Evolutionary conservation across 2,888 invertebrate species (phyloP), one percentile per base, ranked within the genome.

Genomic region (Orchesellides sinensis): DNA sequence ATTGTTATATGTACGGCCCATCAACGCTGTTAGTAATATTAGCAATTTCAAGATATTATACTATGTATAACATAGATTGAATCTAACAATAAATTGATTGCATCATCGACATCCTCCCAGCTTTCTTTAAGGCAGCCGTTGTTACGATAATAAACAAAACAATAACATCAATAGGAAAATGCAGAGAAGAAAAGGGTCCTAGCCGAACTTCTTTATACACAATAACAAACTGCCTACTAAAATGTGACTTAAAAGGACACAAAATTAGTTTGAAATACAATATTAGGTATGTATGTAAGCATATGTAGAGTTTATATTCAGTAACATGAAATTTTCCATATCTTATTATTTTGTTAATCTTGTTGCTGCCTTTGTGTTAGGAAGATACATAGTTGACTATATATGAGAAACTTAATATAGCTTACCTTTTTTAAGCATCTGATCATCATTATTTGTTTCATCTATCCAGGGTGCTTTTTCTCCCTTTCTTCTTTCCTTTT

Each of bases 161-260:
- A 40, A 32, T 32, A 40, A 40, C 40, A 40, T 8, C 2, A 14
- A 10, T 40, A 10, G 32, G n/a, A 49, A 8, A 21, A 2, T 17
- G 19, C 6, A 49, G 19, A 27, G n/a, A 59, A 59, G 59, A 59
- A 59, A 29, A 32, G 59, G 27, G 6, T n/a, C 56, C 27, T 56
- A 32, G n/a, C 59, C 35, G 5, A 5, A 49, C 21, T 19, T 49
- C 49, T 49, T 19, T 17, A 49, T 59, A 27, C 32, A 32, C 21
- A 45, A 72, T 47, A 29, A n/a, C 5, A n/a, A 32, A 19, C 27
- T 47, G 25, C 27, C 29, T 21, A 21, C 35, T 52, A 47, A 74
- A 74, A 63, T 63, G 52, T 65, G 49, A 75, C 75, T 56, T 45
- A 75, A 75, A 75, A 75, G 75, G 75, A 75, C 25, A 40, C 65